Evolutionary conservation across 2,888 invertebrate species (phyloP).

Genomic region (Pollenia amentaria): DNA sequence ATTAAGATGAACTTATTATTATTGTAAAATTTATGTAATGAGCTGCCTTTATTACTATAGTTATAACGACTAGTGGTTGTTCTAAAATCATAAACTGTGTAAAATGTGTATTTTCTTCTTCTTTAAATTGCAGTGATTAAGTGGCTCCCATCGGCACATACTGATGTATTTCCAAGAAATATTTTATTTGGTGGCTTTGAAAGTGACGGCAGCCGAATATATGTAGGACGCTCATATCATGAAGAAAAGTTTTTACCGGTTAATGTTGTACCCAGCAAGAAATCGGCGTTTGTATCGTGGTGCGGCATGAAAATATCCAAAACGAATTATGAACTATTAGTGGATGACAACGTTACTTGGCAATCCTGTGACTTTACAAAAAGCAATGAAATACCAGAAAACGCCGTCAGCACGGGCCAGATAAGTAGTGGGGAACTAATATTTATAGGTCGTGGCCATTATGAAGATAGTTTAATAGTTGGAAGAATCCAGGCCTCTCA

Average conservation of each 20-base stretch:
- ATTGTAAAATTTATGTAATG: too few species aligned
- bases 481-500: conserved; percentile 86
- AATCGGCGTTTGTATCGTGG: conserved; percentile 80
- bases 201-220: conserved; percentile 81
- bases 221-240: conserved; percentile 85
- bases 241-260: conserved; percentile 87
- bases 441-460: conserved; percentile 86
- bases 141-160: conserved; percentile 81
- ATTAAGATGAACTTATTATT: too few species aligned
- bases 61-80: too few species aligned
- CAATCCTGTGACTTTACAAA: conserved; percentile 83
- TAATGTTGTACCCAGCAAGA: conserved; percentile 86
- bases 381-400: conserved; percentile 65
- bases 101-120: neutral
- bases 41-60: too few species aligned
- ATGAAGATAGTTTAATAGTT: conserved; percentile 85
- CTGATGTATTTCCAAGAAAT: conserved; percentile 79
- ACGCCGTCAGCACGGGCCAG: conserved; percentile 80
- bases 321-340: conserved; percentile 85
- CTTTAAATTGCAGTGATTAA: conserved; percentile 80
- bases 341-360: conserved; percentile 86
- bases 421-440: conserved; percentile 85
- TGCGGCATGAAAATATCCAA: conserved; percentile 85
- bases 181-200: conserved; percentile 83
- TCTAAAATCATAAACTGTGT: too few species aligned